Base-by-base conservation (phyloP, 30 jellyfish, hydroid and myxozoan genomes). In the Aurelia aurita region DNA sequence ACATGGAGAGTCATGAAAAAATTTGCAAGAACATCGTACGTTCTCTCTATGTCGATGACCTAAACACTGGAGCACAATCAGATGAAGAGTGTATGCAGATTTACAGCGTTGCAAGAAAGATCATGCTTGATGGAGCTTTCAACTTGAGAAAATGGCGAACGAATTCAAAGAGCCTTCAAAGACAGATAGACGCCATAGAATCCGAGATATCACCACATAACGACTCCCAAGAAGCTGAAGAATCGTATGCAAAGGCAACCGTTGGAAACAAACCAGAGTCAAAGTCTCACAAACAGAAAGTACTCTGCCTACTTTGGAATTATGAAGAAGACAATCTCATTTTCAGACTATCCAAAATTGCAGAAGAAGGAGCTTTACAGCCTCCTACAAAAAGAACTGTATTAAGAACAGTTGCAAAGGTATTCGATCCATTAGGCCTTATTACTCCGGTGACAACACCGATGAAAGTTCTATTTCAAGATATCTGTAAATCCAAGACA, bases 361-460 rank as follows among this genome's bases (percentile, higher is more conserved):
- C 45, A 8, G 44, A 43, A 59, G 44, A 70, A 5, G 9, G 63
- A 11, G 51, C 32, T 12, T 60, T 5, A 5, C 15, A 11, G 53
- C 66, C 60, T 20, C 22, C 22, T 8, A 72, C 94, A 29, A 69
- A 69, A 69, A 20, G 94, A 58, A 21, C 34, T 26, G 19, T 69
- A 28, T 26, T 82, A 5, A 69, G 58, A 15, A 13, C 26, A 15
- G 13, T 58, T 15, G 92, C 92, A n/a, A 49, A 15, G 27, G 21
- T 82, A 15, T 82, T 54, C 39, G 93, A 83, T 58, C 93, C 93
- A 1, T 25, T 83, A 5, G 88, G 93, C 13, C 80, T 84, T 23
- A 35, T 70, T 12, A 9, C 73, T 18, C 93, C 92, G 6, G 32
- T 69, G 19, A 51, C 62, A 15, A 58, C 77, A n/a, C 72, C 62